Base-by-base conservation (phyloP, 2,113 vertebrate species). In the Eurystomus gularis region DNA sequence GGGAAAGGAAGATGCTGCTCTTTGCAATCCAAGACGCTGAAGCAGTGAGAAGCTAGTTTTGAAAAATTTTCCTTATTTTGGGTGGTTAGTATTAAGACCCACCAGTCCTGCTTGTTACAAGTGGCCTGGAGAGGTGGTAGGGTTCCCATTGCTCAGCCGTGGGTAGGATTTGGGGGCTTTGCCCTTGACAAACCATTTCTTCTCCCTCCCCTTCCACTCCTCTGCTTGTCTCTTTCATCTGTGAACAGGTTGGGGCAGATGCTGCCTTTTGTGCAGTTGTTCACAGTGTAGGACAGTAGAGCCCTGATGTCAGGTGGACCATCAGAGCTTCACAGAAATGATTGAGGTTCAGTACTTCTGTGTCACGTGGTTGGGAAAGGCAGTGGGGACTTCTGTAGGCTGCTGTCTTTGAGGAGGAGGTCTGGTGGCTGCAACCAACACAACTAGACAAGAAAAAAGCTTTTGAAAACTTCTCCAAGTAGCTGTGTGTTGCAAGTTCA, bases 61-160 rank as follows among this genome's bases (percentile, higher is more conserved):
- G 17, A 64, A 40, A 79, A 69, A 5, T 58, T 87, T 72, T 54
- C 28, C 11, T 52, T 78, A 13, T 64, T 10, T 86, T 65, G 33
- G 4, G 17, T 65, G 64, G 29, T 46, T 75, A 60, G 16, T 29
- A 7, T 9, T 9, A 61, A 66, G 60, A 83, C 16, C 10, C 9
- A 37, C 35, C 12, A 66, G 44, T 31, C 24, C 33, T 72, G 37
- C 19, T 72, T 82, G 23, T 86, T 61, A 23, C 2, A 26, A 26
- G 29, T 28, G 19, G 7, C 61, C 68, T 66, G 51, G 24, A 48
- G 42, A 83, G 29, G 20, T 35, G 14, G 13, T 78, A 33, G 42
- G 5, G 4, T 35, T 90, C 42, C 35, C 31, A 20, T 18, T 65
- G 17, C 26, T 52, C 0, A 0, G 7, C 18, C 2, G 0, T 66